A percentile compares a stretch with the other conserved stretches of the same genome.
These are phyloP conservation scores for Phaethornis superciliosus DNA, from an alignment of 2,113 vertebrate genomes.

Conservation along the genomic window DNA sequence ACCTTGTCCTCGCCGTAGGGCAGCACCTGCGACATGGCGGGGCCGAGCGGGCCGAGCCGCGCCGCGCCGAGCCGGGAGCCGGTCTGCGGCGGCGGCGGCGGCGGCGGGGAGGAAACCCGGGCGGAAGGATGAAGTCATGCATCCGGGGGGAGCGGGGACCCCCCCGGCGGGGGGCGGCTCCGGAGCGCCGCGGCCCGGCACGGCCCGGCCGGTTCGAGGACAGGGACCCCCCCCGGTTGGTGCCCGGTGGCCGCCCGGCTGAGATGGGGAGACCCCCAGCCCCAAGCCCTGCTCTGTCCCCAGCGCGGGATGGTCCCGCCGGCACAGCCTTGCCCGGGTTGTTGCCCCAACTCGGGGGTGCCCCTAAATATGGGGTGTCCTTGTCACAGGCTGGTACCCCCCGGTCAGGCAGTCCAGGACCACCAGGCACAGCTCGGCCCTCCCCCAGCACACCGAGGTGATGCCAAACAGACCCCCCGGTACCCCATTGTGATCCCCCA, in stretches of 20 bases:
- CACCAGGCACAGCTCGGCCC: neutral
- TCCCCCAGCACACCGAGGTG: neutral
- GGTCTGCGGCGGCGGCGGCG: conserved; percentile 81
- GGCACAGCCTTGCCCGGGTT: neutral
- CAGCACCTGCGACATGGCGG: conserved; percentile 92
- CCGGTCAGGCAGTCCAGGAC: neutral
- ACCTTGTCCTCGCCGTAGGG: conserved; percentile 97
- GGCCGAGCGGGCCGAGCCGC: conserved; percentile 24
- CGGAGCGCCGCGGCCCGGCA: conserved; percentile 85
- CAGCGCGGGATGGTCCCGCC: neutral
- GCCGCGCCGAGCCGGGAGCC: conserved; percentile 55
- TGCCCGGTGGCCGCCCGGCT: neutral
- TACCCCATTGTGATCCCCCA: fast-evolving
- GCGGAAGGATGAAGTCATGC: conserved; percentile 96
- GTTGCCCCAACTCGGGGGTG: neutral
- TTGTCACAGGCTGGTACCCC: neutral
- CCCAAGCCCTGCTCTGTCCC: neutral
- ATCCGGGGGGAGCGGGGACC: conserved; percentile 82
- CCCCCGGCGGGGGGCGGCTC: conserved; percentile 81
- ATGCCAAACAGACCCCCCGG: neutral
- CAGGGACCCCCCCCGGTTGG: neutral
- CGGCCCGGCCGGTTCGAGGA: conserved; percentile 26
- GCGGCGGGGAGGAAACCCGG: conserved; percentile 94
- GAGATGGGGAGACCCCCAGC: neutral
- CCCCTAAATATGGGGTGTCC: neutral